phyloP scores from a whole-genome alignment of 2,113 vertebrate genomes.

The Callocephalon fimbriatum region DNA sequence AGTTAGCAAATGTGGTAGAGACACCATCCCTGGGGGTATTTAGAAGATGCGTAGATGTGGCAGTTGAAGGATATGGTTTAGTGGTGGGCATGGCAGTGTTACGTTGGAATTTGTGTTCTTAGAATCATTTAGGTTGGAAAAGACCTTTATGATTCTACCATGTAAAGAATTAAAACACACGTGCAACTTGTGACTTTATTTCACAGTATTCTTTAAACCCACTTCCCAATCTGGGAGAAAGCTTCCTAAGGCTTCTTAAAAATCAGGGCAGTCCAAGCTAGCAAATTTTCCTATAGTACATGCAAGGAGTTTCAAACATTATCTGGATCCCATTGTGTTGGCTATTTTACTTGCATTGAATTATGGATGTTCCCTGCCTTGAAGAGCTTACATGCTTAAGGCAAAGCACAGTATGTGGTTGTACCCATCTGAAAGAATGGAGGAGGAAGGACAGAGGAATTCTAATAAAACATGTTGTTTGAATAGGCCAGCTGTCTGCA shows the following conservation, averaged over 20 bases:
- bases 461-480: constrained; percentile 72
- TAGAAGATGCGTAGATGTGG: not conserved
- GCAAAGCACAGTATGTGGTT: constrained; percentile 70
- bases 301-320: not conserved
- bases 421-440: constrained; percentile 70
- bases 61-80: not conserved
- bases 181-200: not conserved
- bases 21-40: not conserved
- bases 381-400: constrained; percentile 68
- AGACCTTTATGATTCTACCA: not conserved
- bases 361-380: constrained; percentile 66
- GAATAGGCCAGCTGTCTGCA: constrained; percentile 73
- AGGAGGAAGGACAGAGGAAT: constrained; percentile 71
- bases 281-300: not conserved
- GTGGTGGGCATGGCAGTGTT: not conserved
- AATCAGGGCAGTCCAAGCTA: not conserved
- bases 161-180: not conserved
- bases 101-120: not conserved
- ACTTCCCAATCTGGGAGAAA: not conserved
- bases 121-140: not conserved
- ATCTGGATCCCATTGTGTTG: constrained; percentile 42
- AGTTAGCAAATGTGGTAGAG: not conserved
- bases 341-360: constrained; percentile 48
- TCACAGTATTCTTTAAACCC: not conserved
- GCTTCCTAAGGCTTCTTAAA: not conserved